Base-by-base conservation (phyloP, 1,140 invertebrate species). In the Dinoponera quadriceps region DNA sequence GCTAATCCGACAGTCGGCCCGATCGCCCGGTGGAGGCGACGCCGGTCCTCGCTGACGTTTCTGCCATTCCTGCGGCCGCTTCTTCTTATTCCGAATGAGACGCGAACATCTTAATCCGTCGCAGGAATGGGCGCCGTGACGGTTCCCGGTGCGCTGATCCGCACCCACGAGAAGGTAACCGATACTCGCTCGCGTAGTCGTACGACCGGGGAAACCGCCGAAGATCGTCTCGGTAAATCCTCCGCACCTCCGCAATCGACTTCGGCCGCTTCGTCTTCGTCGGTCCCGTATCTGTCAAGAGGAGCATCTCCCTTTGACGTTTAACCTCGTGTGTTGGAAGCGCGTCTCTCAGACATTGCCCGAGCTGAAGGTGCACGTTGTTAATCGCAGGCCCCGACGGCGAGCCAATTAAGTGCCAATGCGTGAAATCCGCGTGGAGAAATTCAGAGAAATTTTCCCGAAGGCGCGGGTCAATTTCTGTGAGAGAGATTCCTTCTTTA, bases 101-200 rank as follows among this genome's bases (percentile, higher is more conserved):
- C 65, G 33, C 78, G 82, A 88, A 89, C 85, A 57, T 89, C 66
- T 90, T 90, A 90, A 90, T 90, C 89, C 60, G 89, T 88, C 85
- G 74, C 74, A 71, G 72, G 72, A 75, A 77, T 85, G 57, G 72
- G 80, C 57, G 60, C 80, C 77, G 59, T 33, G 73, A 68, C 74
- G 72, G 83, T 77, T 57, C 27, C 72, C n/a, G n/a, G n/a, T 60
- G 72, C 66, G 54, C 55, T 78, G 25, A 27, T 13, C 55, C 25
- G 33, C 75, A 59, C 62, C 55, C 83, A 85, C 83, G 69, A 78
- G 68, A 59, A 81, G 69, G 78, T 63, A 66, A 78, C 68, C 71
- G 82, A 69, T 27, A 55, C 60, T 57, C 33, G 18, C 51, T 51
- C 48, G 49, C 51, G 27, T 63, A 33, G n/a, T 9, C 4, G 16